These are phyloP conservation scores for Diplazon laetatorius DNA, from an alignment of 2,888 invertebrate species.

Conservation along the genomic window DNA sequence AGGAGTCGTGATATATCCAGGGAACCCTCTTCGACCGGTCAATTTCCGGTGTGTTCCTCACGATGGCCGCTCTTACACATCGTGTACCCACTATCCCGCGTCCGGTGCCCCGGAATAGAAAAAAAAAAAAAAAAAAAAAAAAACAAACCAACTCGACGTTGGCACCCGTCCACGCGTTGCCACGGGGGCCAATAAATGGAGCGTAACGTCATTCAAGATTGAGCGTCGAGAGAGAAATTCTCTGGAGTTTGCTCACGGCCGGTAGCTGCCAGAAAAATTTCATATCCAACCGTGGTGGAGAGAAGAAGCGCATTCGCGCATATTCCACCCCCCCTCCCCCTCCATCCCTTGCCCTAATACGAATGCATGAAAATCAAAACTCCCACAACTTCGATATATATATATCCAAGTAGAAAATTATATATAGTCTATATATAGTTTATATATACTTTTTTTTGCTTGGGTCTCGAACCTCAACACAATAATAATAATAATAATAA, in stretches of 20 bases:
- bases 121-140: too few species aligned
- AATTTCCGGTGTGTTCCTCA: slow-evolving; percentile 69
- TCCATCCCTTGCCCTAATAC: slow-evolving; percentile 2
- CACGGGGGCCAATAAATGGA: slow-evolving; percentile 70
- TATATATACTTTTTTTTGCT: too few species aligned
- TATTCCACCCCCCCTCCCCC: too few species aligned
- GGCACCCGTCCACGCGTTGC: slow-evolving; percentile 73
- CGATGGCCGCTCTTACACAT: slow-evolving; percentile 5
- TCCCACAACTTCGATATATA: not conserved
- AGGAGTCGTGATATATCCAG: slow-evolving; percentile 52
- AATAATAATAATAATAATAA: too few species aligned
- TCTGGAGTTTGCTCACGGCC: slow-evolving; percentile 29
- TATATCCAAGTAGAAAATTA: too few species aligned
- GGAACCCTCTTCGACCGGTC: slow-evolving; percentile 66
- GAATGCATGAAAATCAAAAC: not conserved
- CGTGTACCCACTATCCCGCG: slow-evolving; percentile 22
- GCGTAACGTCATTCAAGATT: slow-evolving; percentile 67
- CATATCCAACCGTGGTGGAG: slow-evolving; percentile 13
- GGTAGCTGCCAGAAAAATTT: slow-evolving; percentile 38
- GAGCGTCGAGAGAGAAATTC: slow-evolving; percentile 59
- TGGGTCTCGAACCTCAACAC: too few species aligned
- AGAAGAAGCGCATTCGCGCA: not conserved
- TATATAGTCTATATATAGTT: too few species aligned
- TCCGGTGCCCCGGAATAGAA: too few species aligned
- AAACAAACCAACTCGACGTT: slow-evolving; percentile 72